Evolutionary conservation across 2,888 invertebrate genomes (phyloP).

Genomic region (Acanthosepion pharaonis): DNA sequence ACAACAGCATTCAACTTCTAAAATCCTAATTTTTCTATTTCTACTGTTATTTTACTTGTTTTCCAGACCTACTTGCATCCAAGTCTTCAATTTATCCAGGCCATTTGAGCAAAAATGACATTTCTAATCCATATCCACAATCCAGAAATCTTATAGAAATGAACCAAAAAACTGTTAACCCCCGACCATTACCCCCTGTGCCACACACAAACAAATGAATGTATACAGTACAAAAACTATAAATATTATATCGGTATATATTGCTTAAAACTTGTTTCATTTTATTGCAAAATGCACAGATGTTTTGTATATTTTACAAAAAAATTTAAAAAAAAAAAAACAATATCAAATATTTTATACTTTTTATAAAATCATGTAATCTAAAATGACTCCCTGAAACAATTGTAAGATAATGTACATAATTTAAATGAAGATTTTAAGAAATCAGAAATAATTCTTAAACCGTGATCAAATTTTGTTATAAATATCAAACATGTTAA

Average conservation of each 20-base stretch:
- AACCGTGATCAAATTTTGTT: background rate
- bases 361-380: slow-evolving; percentile 22
- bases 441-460: background rate
- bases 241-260: background rate
- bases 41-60: background rate
- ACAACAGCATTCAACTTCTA: background rate
- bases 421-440: background rate
- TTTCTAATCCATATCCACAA: background rate
- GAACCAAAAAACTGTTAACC: background rate
- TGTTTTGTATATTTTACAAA: background rate
- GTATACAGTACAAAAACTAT: background rate
- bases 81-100: too few species aligned
- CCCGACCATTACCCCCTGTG: background rate
- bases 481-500: background rate
- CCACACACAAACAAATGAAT: background rate
- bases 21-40: background rate
- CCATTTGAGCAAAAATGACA: background rate
- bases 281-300: too few species aligned
- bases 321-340: background rate
- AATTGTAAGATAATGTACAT: background rate
- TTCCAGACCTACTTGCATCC: background rate
- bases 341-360: background rate
- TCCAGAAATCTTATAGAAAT: slow-evolving; percentile 17
- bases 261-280: background rate
- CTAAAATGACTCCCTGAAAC: background rate